These are phyloP conservation scores for Dolichomitus sp. DNA, from an alignment of 2,888 invertebrate genomes.

Conservation along the genomic window DNA sequence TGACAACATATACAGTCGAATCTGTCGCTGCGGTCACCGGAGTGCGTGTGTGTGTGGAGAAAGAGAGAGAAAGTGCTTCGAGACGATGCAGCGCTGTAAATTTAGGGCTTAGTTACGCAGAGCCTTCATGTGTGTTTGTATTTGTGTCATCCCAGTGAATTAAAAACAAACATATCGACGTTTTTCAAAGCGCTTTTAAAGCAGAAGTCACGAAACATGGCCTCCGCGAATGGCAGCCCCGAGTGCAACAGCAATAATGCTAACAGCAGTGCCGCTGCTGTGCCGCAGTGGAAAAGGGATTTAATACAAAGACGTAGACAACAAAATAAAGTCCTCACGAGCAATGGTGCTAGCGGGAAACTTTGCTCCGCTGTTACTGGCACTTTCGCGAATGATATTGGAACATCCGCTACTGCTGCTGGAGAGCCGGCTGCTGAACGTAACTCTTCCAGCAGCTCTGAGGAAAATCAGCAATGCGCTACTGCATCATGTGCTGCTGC, in stretches of 20 bases:
- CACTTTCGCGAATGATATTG: slow-evolving; percentile 39
- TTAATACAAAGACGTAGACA: slow-evolving; percentile 91
- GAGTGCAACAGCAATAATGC: slow-evolving; percentile 51
- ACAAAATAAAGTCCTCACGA: slow-evolving; percentile 83
- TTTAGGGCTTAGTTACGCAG: slow-evolving; percentile 14
- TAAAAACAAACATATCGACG: neutral
- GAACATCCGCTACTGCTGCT: too few species aligned
- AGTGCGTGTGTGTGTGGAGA: neutral
- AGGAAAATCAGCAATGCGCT: slow-evolving; percentile 32
- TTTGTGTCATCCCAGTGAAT: neutral
- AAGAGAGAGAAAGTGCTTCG: neutral
- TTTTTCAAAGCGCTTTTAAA: neutral
- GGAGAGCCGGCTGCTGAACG: neutral
- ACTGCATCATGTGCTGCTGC: slow-evolving; percentile 37
- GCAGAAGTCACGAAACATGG: slow-evolving; percentile 62
- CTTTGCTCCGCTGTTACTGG: slow-evolving; percentile 74
- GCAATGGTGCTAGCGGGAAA: slow-evolving; percentile 78
- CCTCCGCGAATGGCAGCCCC: slow-evolving; percentile 62
- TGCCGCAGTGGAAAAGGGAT: slow-evolving; percentile 95
- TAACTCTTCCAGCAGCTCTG: neutral
- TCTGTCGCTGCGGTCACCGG: neutral
- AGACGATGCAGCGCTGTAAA: slow-evolving; percentile 34
- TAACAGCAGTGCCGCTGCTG: slow-evolving; percentile 58
- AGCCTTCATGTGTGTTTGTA: slow-evolving; percentile 1
- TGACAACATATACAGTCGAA: neutral